Base-by-base conservation (phyloP, 2,888 invertebrate genomes). In the Drosophila melanocephala region DNA sequence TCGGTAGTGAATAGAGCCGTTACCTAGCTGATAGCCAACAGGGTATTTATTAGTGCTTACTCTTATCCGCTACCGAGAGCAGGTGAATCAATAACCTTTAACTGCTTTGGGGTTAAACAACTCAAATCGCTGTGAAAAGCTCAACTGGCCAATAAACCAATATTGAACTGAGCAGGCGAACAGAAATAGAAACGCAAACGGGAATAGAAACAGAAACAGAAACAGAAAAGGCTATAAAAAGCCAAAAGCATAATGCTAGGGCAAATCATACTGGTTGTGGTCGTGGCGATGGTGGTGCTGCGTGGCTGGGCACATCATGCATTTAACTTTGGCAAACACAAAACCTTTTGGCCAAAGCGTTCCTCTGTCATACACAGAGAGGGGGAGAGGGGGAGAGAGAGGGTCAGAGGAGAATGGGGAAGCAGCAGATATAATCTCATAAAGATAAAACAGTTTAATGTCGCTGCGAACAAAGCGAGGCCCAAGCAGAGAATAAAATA, bases 381-480 rank as follows among this genome's bases (percentile, higher is more conserved):
- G 50, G 42, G 22, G 12, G 19, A 42, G 30, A 44, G 28, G 3
- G 37, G n/a, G 16, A 12, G 44, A 2, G n/a, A 50, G 28, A 14
- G 26, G 9, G 9, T 10, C 10, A 16, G 28, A 5, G 30, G 28
- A 52, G 28, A 37, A 19, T 32, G 1, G 14, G 37, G 39, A 9
- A 51, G 50, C 44, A 72, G 67, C 82, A 86, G 88, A 87, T 86
- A 90, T 89, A 87, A 87, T 90, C 90, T 86, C 87, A 86, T 87
- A 87, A 88, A 87, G 87, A 87, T 87, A 90, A 89, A 87, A 88
- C 90, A 77, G 87, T 88, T 90, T 83, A 88, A 86, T 84, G 81
- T 84, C 81, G 72, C 82, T 65, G 62, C 59, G 81, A 81, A 87
- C 83, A 80, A 84, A 71, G 78, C 69, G 64, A 62, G 56, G 64